Base-by-base conservation (phyloP, 1,140 invertebrate species). In the Drosophila nigromelanica region DNA sequence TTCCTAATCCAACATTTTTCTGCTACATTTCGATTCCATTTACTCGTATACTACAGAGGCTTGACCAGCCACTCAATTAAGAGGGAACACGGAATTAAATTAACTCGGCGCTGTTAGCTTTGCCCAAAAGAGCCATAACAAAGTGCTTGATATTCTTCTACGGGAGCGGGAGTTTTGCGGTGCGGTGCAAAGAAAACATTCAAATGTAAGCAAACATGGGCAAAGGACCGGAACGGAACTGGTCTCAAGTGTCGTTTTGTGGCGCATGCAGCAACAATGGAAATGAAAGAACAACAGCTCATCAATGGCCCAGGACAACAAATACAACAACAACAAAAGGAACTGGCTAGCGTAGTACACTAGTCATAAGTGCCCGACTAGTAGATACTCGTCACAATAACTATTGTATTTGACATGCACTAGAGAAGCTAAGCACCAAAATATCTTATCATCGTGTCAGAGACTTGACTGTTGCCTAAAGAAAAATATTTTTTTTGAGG, bases 51-150 rank as follows among this genome's bases (percentile, higher is more conserved):
- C 60, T 48, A 21, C 33, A 18, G 45, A 11, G 62, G 48, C 76
- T 70, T 76, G 76, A 79, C 70, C 71, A 59, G 60, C 52, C 79
- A 89, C 82, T 89, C 75, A 87, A 89, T 87, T 87, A 87, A 75
- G 69, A 68, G 67, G 40, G 51, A 82, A 76, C 60, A 70, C 79
- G 50, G 75, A 87, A 87, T 87, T 89, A 82, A 89, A 87, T 89
- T 87, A 87, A 82, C 83, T 89, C 48, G 40, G 54, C 68, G 61
- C 54, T 55, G 52, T 56, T 33, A 18, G 27, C 40, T 43, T 54
- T 55, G 58, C 72, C 82, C 82, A 63, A 79, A 87, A 82, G 82
- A 89, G 76, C 73, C 83, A 71, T 87, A 89, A 76, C 71, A 77
- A 60, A 81, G 50, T 73, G 66, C 21, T 24, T 12, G 15, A 24